Base-by-base conservation (phyloP, 1,140 invertebrate species). In the Drosophila sechellia region DNA sequence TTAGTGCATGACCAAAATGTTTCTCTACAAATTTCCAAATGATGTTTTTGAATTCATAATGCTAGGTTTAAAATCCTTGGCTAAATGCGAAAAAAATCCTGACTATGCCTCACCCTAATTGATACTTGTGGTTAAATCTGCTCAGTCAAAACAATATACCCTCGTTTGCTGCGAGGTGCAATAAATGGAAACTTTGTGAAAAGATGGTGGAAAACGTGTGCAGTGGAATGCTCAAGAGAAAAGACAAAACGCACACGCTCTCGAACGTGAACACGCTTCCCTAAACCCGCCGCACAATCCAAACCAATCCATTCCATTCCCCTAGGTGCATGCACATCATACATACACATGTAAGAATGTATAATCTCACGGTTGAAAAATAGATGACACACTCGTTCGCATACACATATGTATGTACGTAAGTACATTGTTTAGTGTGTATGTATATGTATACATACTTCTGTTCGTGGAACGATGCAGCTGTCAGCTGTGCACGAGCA, bases 401-500 rank as follows among this genome's bases (percentile, higher is more conserved):
- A n/a, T 20, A 63, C 6, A 54, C 10, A 22, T 13, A 11, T 10
- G 17, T 27, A 54, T 59, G 31, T 48, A 39, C 42, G 42, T 58
- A 49, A 17, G n/a, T 45, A 13, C 15, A 12, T 31, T 31, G 31
- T 31, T 6, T 31, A 31, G 20, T 46, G 25, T 42, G 49, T 55
- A 37, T 37, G 31, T 37, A 40, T 52, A 55, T 39, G 15, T 49
- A 10, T 20, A 13, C 48, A 34, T 35, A 27, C 55, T 48, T 39
- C 54, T 48, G 34, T 46, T 50, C 65, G 46, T 31, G 46, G 48
- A 68, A 5, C 60, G 52, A 27, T 68, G 81, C 83, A 86, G 81
- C 83, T 83, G 81, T 76, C 81, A 86, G 83, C 83, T 86, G 81
- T 83, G 79, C 69, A 68, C 58, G 75, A 76, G 65, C 70, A 72